These are phyloP conservation scores for Tragulus kanchil DNA, from an alignment of 2,113 vertebrate species.

Conservation along the genomic window DNA sequence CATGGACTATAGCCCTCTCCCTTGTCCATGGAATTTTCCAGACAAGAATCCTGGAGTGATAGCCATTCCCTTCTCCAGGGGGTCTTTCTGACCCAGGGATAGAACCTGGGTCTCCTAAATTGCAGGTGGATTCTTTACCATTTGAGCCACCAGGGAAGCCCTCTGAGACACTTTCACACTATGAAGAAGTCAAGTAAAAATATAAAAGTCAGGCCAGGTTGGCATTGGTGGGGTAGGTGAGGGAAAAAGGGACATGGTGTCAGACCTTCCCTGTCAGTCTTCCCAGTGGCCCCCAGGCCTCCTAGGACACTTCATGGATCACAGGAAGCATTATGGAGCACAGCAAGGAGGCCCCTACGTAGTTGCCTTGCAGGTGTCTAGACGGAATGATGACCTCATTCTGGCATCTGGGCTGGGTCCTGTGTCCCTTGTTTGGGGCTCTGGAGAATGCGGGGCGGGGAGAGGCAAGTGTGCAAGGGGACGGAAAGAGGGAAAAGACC, in stretches of 20 bases:
- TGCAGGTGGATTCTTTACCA: not conserved
- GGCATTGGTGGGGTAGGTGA: not conserved
- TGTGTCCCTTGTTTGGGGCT: not conserved
- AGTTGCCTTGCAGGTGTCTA: not conserved
- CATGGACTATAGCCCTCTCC: not conserved
- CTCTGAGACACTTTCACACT: not conserved
- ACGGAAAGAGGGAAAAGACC: not conserved
- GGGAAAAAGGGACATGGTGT: not conserved
- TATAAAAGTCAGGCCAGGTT: not conserved
- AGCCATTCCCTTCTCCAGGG: not conserved
- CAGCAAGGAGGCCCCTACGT: not conserved
- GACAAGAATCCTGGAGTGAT: not conserved
- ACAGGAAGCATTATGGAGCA: not conserved
- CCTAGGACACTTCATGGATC: not conserved
- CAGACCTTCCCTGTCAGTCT: not conserved
- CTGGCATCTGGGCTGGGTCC: not conserved
- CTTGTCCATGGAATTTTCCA: not conserved
- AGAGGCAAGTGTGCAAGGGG: not conserved
- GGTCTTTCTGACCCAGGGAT: not conserved
- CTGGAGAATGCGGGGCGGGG: not conserved
- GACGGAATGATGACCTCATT: too few relatives aligned
- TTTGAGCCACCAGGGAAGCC: not conserved
- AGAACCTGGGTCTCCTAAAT: not conserved
- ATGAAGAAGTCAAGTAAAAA: not conserved
- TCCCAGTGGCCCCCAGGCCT: not conserved